These are phyloP conservation scores for Cryptosula pallasiana DNA, from an alignment of 2,888 invertebrate genomes.

Conservation along the genomic window DNA sequence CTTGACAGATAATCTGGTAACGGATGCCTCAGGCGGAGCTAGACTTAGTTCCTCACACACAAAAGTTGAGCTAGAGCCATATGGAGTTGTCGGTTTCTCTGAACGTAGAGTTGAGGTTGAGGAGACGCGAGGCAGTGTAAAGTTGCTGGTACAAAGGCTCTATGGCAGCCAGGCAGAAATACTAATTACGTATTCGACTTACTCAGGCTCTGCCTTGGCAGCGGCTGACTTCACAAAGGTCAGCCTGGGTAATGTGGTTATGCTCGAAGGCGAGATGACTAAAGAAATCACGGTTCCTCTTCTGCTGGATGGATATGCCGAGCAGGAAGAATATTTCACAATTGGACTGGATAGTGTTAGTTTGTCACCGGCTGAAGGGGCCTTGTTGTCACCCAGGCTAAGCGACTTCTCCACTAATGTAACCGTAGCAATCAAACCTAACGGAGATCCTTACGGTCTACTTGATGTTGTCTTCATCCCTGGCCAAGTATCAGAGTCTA, in stretches of 20 bases:
- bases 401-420: conserved; percentile 34
- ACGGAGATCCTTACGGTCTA: conserved; percentile 47
- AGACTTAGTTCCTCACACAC: conserved; percentile 33
- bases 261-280: neutral
- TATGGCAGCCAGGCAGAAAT: conserved; percentile 43
- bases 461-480: conserved; percentile 27
- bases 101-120: neutral
- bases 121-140: conserved; percentile 28
- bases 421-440: conserved; percentile 39
- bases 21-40: conserved; percentile 41
- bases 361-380: conserved; percentile 36
- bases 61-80: conserved; percentile 39
- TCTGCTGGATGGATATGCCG: conserved; percentile 40
- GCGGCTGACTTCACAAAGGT: conserved; percentile 29
- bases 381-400: conserved; percentile 39
- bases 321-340: conserved; percentile 41
- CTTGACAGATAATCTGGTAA: conserved; percentile 36
- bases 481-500: neutral
- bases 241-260: neutral
- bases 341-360: conserved; percentile 41
- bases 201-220: conserved; percentile 33
- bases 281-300: conserved; percentile 33
- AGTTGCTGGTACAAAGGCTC: conserved; percentile 38
- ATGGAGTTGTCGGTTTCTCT: conserved; percentile 43
- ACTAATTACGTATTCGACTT: conserved; percentile 38